Evolutionary conservation across 2,888 invertebrate species (phyloP).

Genomic region (Psococerastis gibbosa): DNA sequence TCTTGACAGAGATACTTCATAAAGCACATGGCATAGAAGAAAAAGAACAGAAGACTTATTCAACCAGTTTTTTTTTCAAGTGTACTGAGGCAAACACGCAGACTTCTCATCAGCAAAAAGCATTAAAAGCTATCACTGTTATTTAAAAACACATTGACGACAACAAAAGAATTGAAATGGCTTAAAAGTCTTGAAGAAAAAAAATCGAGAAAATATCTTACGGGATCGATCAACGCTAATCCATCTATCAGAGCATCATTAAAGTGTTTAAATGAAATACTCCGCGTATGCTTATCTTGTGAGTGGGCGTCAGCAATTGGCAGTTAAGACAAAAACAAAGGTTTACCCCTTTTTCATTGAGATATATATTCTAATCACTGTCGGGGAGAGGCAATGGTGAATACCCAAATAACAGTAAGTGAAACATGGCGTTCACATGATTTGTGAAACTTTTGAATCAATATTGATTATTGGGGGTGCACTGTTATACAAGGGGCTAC

Average conservation of each 20-base stretch:
- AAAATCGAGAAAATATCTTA: background rate
- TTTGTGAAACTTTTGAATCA: no score
- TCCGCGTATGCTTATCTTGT: no score
- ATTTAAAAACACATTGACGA: background rate
- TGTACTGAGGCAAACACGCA: background rate
- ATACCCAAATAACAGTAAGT: background rate
- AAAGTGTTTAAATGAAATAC: no score
- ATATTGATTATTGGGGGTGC: no score
- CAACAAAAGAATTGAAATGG: background rate
- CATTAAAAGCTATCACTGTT: background rate
- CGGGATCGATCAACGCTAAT: background rate
- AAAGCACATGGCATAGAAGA: no score
- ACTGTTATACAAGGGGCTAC: no score
- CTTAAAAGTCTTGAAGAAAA: no score
- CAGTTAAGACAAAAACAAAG: background rate
- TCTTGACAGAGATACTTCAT: no score
- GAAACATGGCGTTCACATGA: background rate
- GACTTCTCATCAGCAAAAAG: background rate
- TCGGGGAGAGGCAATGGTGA: background rate
- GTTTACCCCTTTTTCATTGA: background rate
- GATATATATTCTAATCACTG: background rate
- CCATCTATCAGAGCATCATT: background rate
- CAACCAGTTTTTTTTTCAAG: background rate
- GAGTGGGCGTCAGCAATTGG: no score
- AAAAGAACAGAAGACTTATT: no score